These are phyloP conservation scores for Heterohyrax brucei DNA, from an alignment of 2,797 vertebrate species.

Conservation along the genomic window DNA sequence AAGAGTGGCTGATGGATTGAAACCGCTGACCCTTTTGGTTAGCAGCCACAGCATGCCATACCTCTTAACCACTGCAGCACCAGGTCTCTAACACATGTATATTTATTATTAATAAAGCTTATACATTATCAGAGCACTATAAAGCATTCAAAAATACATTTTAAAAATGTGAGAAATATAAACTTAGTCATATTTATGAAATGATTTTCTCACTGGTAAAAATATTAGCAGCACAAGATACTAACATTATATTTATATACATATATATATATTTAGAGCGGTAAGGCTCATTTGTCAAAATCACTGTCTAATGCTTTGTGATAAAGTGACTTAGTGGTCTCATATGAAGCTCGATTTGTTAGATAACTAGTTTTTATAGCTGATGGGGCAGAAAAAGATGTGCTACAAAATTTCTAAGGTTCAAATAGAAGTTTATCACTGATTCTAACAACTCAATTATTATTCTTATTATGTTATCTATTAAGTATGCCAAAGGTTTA, in stretches of 20 bases:
- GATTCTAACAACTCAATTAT: background rate
- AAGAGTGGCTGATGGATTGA: too few species aligned
- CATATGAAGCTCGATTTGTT: slow-evolving; percentile 40
- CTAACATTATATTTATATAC: background rate
- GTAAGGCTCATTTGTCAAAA: background rate
- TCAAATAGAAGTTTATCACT: background rate
- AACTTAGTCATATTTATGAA: slow-evolving; percentile 11
- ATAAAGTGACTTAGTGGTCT: slow-evolving; percentile 1
- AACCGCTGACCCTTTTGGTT: too few species aligned
- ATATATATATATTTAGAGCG: background rate
- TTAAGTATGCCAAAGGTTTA: background rate
- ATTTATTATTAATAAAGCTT: slow-evolving; percentile 28
- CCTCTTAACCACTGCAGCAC: too few species aligned
- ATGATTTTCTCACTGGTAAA: background rate
- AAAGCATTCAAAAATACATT: background rate
- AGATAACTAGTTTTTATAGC: slow-evolving; percentile 5
- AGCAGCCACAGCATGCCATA: too few species aligned
- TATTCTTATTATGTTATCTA: background rate
- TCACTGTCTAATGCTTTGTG: background rate
- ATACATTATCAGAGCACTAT: background rate
- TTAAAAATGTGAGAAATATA: slow-evolving; percentile 14
- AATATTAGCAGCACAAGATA: background rate
- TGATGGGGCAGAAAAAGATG: slow-evolving; percentile 3
- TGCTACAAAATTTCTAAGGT: slow-evolving; percentile 17
- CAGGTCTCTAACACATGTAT: background rate